phyloP scores from a whole-genome alignment of 2,113 vertebrate species.

The Saguinus midas region DNA sequence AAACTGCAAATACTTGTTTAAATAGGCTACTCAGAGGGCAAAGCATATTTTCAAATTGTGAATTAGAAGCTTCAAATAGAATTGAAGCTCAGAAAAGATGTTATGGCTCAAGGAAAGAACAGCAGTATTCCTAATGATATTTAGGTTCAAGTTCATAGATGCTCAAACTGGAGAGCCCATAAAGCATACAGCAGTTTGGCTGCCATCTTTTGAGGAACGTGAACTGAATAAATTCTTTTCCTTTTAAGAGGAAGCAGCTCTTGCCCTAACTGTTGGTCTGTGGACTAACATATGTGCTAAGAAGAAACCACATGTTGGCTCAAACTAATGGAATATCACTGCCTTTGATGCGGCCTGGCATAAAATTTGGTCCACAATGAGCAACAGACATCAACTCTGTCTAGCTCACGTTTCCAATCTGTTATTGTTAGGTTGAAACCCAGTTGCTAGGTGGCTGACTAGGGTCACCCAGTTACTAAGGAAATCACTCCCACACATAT shows the following conservation, averaged over 20 bases:
- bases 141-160: neutral
- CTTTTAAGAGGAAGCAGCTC: neutral
- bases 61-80: neutral
- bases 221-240: neutral
- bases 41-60: neutral
- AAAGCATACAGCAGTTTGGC: neutral
- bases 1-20: neutral
- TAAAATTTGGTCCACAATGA: neutral
- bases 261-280: neutral
- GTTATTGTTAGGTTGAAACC: neutral
- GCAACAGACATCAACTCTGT: neutral
- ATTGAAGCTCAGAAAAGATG: neutral
- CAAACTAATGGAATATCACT: neutral
- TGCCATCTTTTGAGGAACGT: neutral
- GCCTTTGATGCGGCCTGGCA: neutral
- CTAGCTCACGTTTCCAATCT: neutral
- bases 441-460: neutral
- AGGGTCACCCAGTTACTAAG: neutral
- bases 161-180: neutral
- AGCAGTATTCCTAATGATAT: neutral
- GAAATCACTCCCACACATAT: neutral
- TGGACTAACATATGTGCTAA: neutral
- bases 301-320: neutral
- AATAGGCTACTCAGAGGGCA: neutral
- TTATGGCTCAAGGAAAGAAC: neutral